Evolutionary conservation across 2,888 invertebrate species (phyloP).

Genomic region (Rhamnusium bicolor): DNA sequence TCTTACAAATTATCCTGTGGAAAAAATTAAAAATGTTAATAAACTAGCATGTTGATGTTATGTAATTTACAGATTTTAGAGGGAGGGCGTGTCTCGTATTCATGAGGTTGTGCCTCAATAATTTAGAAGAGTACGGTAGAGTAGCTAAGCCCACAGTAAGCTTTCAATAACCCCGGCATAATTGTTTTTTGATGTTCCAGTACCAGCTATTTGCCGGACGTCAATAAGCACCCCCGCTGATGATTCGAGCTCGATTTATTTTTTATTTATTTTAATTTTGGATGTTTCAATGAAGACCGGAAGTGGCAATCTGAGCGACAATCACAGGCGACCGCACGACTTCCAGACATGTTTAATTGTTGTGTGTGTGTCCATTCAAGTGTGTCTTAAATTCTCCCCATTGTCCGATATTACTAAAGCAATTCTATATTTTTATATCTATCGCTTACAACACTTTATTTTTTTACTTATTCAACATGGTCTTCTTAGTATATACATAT

Average conservation of each 20-base stretch:
- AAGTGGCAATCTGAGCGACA: conserved; percentile 68
- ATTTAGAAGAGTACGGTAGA: conserved; percentile 40
- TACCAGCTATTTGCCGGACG: conserved; percentile 71
- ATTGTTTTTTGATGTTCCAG: conserved; percentile 70
- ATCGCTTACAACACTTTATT: conserved; percentile 19
- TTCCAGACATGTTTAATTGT: conserved; percentile 58
- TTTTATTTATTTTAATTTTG: conserved; percentile 56
- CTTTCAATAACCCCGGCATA: conserved; percentile 63
- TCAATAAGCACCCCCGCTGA: conserved; percentile 68
- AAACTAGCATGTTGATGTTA: conserved; percentile 9
- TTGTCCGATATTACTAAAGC: conserved; percentile 49
- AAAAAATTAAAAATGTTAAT: not conserved
- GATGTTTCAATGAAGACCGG: conserved; percentile 62
- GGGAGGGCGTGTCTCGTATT: conserved; percentile 37
- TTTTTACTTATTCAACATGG: conserved; percentile 22
- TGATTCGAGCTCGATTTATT: conserved; percentile 62
- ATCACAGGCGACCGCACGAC: conserved; percentile 66
- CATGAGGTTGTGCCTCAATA: conserved; percentile 34
- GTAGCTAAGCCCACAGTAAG: conserved; percentile 31
- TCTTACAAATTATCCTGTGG: not conserved
- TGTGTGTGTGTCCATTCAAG: conserved; percentile 62
- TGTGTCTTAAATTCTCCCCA: conserved; percentile 60
- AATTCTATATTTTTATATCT: conserved; percentile 32
- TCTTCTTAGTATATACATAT: conserved; percentile 4
- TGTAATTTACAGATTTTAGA: conserved; percentile 29